phyloP scores from a whole-genome alignment of 2,113 vertebrate genomes.

The Clinocottus analis region DNA sequence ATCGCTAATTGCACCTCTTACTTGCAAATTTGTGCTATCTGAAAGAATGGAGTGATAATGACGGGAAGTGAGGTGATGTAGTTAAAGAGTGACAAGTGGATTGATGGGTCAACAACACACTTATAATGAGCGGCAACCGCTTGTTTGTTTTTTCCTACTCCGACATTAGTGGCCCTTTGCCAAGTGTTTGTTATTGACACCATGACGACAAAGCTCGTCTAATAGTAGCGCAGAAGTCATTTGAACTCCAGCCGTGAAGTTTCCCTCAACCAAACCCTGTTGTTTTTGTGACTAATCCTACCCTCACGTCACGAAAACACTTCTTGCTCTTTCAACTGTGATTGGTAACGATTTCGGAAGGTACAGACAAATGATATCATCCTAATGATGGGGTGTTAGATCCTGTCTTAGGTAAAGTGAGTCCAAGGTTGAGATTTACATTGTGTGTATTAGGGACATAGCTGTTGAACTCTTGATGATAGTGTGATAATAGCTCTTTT shows the following conservation, averaged over 20 bases:
- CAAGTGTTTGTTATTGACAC: not conserved
- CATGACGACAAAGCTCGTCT: not conserved
- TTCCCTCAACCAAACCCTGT: not conserved
- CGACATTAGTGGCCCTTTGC: not conserved
- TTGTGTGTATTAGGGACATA: not conserved
- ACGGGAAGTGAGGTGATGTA: not conserved
- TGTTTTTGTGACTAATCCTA: not conserved
- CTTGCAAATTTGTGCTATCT: not conserved
- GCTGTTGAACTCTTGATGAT: constrained; percentile 6
- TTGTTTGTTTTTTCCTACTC: not conserved
- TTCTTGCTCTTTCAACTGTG: not conserved
- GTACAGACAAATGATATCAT: not conserved
- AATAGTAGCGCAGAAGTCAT: not conserved
- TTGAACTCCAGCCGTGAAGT: not conserved
- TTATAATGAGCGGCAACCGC: not conserved
- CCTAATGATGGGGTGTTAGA: not conserved
- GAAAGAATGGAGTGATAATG: not conserved
- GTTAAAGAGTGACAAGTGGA: not conserved
- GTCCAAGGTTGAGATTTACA: not conserved
- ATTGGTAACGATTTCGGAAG: not conserved
- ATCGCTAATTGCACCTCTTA: not conserved
- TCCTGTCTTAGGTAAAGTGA: not conserved
- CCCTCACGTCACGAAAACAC: not conserved
- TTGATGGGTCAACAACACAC: not conserved
- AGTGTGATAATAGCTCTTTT: not conserved